phyloP scores from a whole-genome alignment of 2,888 invertebrate species.

The Yponomeuta plumbellus region DNA sequence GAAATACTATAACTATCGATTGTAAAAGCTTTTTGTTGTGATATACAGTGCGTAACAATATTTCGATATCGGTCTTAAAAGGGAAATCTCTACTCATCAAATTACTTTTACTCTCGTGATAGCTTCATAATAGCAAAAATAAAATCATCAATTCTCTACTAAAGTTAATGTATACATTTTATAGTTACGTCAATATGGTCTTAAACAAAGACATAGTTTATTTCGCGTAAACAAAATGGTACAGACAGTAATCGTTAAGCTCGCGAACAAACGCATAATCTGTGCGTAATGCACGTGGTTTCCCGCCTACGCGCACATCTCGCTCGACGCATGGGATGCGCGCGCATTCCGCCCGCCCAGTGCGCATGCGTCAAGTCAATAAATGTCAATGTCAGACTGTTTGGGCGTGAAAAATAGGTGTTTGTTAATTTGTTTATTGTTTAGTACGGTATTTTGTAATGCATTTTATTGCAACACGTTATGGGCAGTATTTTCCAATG shows the following conservation, averaged over 20 bases:
- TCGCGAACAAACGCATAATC: conserved; percentile 7
- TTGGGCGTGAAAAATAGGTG: conserved; percentile 5
- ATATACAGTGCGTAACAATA: no score
- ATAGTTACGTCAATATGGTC: neutral
- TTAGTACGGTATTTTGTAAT: neutral
- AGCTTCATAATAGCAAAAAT: no score
- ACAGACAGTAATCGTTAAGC: neutral
- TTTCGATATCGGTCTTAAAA: neutral
- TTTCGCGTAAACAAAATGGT: neutral
- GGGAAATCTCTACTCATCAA: no score
- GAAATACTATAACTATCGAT: neutral
- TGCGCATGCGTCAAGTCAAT: conserved; percentile 7
- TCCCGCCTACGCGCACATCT: conserved; percentile 1
- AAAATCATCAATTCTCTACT: no score
- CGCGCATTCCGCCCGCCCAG: conserved; percentile 14
- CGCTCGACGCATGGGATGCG: conserved; percentile 5
- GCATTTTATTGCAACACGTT: neutral
- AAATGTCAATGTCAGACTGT: conserved; percentile 1
- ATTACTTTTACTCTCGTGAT: no score
- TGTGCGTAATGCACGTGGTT: conserved; percentile 2
- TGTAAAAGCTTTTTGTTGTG: neutral
- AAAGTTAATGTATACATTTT: no score
- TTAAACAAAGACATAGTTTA: neutral
- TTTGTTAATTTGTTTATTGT: neutral
- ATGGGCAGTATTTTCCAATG: no score